A percentile compares a stretch with the other conserved stretches of the same genome.
These are phyloP conservation scores for Epizoanthus scotinus DNA, from an alignment of 92 coral and sea anemone genomes.

Conservation along the genomic window DNA sequence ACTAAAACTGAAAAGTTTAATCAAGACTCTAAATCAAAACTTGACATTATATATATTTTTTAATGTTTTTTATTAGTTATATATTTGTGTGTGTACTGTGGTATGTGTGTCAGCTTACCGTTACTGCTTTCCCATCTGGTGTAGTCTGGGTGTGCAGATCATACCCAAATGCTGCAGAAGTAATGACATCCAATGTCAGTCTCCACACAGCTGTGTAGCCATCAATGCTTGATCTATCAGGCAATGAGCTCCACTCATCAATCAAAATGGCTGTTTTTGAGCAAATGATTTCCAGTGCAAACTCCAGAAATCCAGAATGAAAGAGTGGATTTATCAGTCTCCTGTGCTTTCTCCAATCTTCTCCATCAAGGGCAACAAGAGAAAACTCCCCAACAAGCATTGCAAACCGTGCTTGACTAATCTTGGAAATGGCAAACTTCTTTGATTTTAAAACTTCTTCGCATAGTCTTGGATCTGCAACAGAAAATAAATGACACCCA, in stretches of 20 bases:
- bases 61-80: no score
- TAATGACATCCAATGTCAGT: conserved; percentile 37
- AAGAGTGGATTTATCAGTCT: conserved; percentile 36
- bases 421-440: conserved; percentile 11
- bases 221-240: conserved; percentile 28
- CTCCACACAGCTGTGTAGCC: neutral
- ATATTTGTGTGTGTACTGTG: no score
- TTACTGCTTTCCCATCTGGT: conserved; percentile 22
- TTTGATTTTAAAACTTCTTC: conserved; percentile 42
- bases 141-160: conserved; percentile 40
- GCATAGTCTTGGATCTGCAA: conserved; percentile 43
- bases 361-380: conserved; percentile 35
- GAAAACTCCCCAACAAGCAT: conserved; percentile 12
- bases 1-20: no score
- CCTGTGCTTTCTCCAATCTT: conserved; percentile 37
- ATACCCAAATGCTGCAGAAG: conserved; percentile 47
- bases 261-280: conserved; percentile 9
- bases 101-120: conserved; percentile 8
- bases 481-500: conserved; percentile 27
- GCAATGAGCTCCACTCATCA: neutral
- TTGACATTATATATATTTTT: no score
- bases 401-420: conserved; percentile 28
- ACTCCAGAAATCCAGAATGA: conserved; percentile 47
- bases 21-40: no score
- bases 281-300: conserved; percentile 24